Evolutionary conservation across 1,140 invertebrate species (phyloP).

Genomic region (Lordiphosa collinella): DNA sequence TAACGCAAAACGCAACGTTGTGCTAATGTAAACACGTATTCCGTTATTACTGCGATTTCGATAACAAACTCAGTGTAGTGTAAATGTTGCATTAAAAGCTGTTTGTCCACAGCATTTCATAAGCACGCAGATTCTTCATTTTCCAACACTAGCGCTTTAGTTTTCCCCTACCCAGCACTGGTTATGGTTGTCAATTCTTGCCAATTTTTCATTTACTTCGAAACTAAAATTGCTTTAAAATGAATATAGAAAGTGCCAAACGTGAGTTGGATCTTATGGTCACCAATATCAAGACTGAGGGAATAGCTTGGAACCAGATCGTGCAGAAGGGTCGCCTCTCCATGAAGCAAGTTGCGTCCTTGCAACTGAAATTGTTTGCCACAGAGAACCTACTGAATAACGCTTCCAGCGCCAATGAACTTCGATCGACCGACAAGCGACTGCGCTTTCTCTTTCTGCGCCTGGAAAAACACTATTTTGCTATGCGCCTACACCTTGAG

Average conservation of each 20-base stretch:
- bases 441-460: not conserved
- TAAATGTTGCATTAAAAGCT: too few relatives aligned
- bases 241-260: not conserved
- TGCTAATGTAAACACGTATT: too few relatives aligned
- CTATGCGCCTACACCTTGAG: not conserved
- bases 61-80: too few relatives aligned
- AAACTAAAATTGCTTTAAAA: not conserved
- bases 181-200: too few relatives aligned
- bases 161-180: not conserved
- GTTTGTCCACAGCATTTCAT: too few relatives aligned
- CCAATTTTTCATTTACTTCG: too few relatives aligned
- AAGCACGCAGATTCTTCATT: not conserved
- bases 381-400: not conserved
- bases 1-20: too few relatives aligned
- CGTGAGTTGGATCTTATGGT: not conserved
- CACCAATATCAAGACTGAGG: not conserved
- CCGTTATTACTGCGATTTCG: too few relatives aligned
- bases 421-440: not conserved
- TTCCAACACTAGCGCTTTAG: not conserved
- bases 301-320: not conserved
- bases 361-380: not conserved
- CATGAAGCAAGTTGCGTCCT: not conserved
- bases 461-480: not conserved
- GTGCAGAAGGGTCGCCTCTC: not conserved
- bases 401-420: not conserved